Conservation (phyloP, 1,140 invertebrate genomes). For the Mercenaria mercenaria region DNA sequence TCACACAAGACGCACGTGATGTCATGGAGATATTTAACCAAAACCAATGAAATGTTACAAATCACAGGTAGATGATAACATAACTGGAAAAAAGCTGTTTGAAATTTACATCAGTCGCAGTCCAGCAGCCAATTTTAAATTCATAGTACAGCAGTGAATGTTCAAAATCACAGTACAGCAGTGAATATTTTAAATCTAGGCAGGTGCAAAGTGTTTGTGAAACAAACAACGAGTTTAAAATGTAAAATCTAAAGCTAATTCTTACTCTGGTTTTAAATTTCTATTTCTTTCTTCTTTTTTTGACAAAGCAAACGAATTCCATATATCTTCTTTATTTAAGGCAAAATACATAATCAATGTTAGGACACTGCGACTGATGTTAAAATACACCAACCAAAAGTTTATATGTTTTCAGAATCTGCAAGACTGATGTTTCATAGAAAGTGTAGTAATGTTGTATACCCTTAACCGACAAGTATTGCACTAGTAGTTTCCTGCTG, state of each 20-base stretch:
- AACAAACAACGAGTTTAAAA: too few species aligned
- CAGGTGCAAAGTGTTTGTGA: too few species aligned
- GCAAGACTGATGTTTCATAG: background rate
- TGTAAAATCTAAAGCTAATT: too few species aligned
- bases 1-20: constrained; percentile 14
- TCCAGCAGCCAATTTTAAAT: background rate
- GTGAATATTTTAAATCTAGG: background rate
- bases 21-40: constrained; percentile 14
- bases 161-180: constrained; percentile 1
- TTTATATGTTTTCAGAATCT: background rate
- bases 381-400: background rate
- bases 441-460: background rate
- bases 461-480: constrained; percentile 42
- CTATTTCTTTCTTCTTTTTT: too few species aligned
- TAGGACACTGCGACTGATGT: background rate
- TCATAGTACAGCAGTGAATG: too few species aligned
- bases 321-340: too few species aligned
- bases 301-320: too few species aligned
- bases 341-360: too few species aligned
- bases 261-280: too few species aligned
- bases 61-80: constrained; percentile 23
- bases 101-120: background rate
- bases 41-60: constrained; percentile 35
- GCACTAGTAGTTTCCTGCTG: constrained; percentile 29
- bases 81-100: background rate